Percentiles rank a stretch among this genome's conserved stretches.
Conservation (phyloP, 1,140 invertebrate species). For the Bicyclus anynana region DNA sequence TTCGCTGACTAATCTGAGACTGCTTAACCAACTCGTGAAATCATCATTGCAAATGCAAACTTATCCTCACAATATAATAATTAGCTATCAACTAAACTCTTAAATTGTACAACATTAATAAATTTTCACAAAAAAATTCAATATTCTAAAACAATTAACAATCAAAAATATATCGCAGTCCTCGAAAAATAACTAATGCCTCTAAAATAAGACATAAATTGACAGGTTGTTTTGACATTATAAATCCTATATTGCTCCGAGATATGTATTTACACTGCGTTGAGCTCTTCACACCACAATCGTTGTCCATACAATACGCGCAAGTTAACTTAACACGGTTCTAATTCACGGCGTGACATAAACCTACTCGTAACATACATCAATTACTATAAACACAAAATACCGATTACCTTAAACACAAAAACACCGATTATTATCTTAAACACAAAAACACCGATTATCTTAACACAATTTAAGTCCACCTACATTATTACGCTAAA, state of each 20-base stretch:
- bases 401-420: not conserved
- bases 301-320: not conserved
- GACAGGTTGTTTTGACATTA: conserved; percentile 1
- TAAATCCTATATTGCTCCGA: conserved; percentile 22
- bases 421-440: too few species aligned
- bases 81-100: too few species aligned
- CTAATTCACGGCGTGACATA: too few species aligned
- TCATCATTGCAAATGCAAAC: too few species aligned
- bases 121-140: not conserved
- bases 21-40: too few species aligned
- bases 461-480: too few species aligned
- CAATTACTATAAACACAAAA: not conserved
- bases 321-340: too few species aligned
- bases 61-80: too few species aligned
- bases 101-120: too few species aligned
- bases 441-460: not conserved
- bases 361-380: too few species aligned
- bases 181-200: not conserved
- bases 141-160: not conserved
- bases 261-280: conserved; percentile 20
- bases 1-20: too few species aligned
- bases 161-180: not conserved
- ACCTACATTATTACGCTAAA: not conserved
- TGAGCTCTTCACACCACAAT: conserved; percentile 3
- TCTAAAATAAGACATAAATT: conserved; percentile 18